Percentiles rank a stretch among this genome's conserved stretches.
phyloP scores from a whole-genome alignment of 92 coral and sea anemone genomes.

The Pocillopora meandrina region DNA sequence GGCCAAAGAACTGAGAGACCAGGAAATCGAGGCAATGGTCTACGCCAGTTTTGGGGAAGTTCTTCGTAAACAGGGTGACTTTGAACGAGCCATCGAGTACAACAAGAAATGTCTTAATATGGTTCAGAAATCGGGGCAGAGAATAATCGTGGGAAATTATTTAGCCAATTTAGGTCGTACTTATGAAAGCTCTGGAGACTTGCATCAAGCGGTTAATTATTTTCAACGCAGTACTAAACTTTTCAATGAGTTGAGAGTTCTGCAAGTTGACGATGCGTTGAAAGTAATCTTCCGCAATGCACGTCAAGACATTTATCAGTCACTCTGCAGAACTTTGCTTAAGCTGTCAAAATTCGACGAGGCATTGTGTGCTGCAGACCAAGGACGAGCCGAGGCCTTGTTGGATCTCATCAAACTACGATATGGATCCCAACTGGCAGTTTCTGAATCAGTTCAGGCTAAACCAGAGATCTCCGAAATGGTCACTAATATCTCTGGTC shows the following conservation, averaged over 20 bases:
- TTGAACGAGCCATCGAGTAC: background rate
- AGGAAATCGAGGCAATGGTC: background rate
- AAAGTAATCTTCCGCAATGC: background rate
- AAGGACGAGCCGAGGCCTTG: slow-evolving; percentile 11
- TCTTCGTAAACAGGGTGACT: background rate
- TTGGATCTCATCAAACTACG: background rate
- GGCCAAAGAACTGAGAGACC: background rate
- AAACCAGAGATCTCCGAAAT: background rate
- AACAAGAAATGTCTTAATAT: background rate
- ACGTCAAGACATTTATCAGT: background rate
- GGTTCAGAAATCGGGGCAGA: background rate
- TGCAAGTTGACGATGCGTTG: slow-evolving; percentile 6
- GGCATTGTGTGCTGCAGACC: slow-evolving; percentile 12
- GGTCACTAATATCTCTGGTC: too few relatives aligned
- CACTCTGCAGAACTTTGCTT: background rate
- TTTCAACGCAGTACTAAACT: background rate
- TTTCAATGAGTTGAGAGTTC: background rate
- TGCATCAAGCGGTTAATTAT: background rate
- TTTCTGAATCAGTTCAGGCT: background rate
- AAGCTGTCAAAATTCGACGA: background rate
- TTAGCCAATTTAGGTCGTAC: background rate
- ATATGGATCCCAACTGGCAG: background rate
- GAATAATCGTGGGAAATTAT: too few relatives aligned
- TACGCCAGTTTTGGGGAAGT: background rate
- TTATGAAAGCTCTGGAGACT: background rate